Conservation (phyloP, 2,888 invertebrate genomes). For the Leptinotarsa tumamoca region DNA sequence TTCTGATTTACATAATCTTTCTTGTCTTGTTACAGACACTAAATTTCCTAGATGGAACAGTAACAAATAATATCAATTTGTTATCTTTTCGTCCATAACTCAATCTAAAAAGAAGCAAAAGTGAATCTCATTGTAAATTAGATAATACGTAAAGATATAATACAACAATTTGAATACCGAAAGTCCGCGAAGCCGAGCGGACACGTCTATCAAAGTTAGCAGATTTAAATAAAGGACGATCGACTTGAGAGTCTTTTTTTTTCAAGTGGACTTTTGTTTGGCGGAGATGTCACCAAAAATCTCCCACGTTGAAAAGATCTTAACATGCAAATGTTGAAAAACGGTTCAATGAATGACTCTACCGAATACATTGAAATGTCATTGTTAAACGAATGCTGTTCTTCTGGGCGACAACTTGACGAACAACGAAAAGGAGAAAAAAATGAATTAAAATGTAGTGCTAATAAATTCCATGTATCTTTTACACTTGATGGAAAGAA, state of each 20-base stretch:
- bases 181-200: conserved; percentile 58
- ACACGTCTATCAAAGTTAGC: conserved; percentile 61
- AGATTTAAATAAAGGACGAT: conserved; percentile 64
- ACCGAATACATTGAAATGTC: conserved; percentile 58
- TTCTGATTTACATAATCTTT: no score
- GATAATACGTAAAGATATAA: conserved; percentile 61
- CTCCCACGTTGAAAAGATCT: conserved; percentile 62
- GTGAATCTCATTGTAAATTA: conserved; percentile 61
- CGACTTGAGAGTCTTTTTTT: conserved; percentile 53
- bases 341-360: conserved; percentile 50
- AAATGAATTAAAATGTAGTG: conserved; percentile 51
- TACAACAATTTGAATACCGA: conserved; percentile 59
- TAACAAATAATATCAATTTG: conserved; percentile 63
- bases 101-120: conserved; percentile 61
- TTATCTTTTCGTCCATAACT: conserved; percentile 62
- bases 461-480: conserved; percentile 53
- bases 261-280: conserved; percentile 56
- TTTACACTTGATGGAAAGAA: conserved; percentile 48
- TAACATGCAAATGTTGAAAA: conserved; percentile 56
- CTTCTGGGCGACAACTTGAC: conserved; percentile 59
- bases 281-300: conserved; percentile 58
- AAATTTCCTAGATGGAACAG: neutral
- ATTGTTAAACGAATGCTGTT: conserved; percentile 46
- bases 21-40: no score
- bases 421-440: conserved; percentile 56